Conservation (phyloP, 2,888 invertebrate species). For the Cordylochernes scorpioides region DNA sequence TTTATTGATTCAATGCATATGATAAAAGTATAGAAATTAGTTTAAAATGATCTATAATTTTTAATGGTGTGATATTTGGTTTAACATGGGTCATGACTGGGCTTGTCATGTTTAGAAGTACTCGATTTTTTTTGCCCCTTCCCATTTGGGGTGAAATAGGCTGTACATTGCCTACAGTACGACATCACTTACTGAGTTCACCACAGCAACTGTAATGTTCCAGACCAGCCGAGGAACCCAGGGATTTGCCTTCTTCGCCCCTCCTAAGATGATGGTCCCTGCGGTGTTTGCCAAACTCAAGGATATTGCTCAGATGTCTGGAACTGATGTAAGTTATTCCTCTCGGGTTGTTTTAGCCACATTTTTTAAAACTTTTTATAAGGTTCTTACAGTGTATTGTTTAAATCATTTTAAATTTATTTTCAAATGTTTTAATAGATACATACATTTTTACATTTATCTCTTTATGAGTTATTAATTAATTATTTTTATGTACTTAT, state of each 20-base stretch:
- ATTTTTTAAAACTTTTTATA: conserved; percentile 7
- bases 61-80: too few species aligned
- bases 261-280: conserved; percentile 42
- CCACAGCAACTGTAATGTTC: conserved; percentile 9
- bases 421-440: conserved; percentile 1
- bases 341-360: neutral
- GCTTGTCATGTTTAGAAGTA: too few species aligned
- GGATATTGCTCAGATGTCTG: conserved; percentile 61
- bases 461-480: too few species aligned
- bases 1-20: too few species aligned
- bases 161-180: too few species aligned
- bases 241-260: conserved; percentile 61
- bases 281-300: conserved; percentile 53
- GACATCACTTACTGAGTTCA: too few species aligned
- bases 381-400: conserved; percentile 2
- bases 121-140: too few species aligned
- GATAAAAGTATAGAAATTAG: too few species aligned
- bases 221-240: conserved; percentile 33
- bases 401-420: neutral
- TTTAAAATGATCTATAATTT: too few species aligned
- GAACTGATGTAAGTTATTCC: conserved; percentile 33
- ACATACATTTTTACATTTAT: neutral
- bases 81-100: too few species aligned
- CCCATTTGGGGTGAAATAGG: too few species aligned
- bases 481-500: too few species aligned